Conservation (phyloP, 2,113 vertebrate species). For the Melozone crissalis region DNA sequence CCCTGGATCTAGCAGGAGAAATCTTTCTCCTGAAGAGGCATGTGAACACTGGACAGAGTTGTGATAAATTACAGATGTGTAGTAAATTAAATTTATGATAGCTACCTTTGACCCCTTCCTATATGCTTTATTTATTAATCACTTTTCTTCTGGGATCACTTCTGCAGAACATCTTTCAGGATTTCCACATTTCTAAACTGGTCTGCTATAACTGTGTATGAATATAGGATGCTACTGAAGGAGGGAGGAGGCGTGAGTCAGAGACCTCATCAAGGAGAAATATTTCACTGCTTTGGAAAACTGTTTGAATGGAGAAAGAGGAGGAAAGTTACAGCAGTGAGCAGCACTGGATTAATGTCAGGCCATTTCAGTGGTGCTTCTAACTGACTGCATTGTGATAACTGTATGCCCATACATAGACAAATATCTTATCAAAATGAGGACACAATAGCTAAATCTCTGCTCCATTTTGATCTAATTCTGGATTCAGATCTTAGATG, state of each 20-base stretch:
- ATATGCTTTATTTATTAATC: neutral
- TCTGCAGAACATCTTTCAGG: conserved; percentile 1
- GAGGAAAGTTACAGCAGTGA: neutral
- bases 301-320: neutral
- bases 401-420: neutral
- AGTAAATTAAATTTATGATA: conserved; percentile 21
- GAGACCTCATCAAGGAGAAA: neutral
- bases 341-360: neutral
- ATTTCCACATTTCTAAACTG: neutral
- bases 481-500: neutral
- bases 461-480: neutral
- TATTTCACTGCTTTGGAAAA: neutral
- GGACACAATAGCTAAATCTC: neutral
- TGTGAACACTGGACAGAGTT: neutral
- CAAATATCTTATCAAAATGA: neutral
- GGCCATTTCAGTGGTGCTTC: neutral
- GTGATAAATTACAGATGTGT: conserved; percentile 20
- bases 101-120: conserved; percentile 9
- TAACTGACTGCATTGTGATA: neutral
- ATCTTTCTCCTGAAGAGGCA: neutral
- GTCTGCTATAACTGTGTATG: neutral
- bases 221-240: neutral
- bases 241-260: neutral
- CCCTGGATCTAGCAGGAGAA: neutral
- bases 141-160: neutral